Evolutionary conservation across 2,797 vertebrate species (phyloP).

Genomic region (Brotula barbata): DNA sequence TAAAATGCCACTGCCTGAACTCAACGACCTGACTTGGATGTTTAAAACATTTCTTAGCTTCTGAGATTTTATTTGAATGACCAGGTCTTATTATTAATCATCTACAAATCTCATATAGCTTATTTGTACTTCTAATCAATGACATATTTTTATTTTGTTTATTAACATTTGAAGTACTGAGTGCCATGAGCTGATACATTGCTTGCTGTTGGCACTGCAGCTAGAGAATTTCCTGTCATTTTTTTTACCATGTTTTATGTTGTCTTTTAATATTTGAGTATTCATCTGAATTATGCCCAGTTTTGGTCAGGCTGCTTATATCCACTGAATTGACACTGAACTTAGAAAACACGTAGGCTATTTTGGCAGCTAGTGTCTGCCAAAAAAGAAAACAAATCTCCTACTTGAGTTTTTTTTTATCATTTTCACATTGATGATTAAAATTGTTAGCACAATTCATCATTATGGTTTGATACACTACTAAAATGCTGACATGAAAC

Average conservation of each 20-base stretch:
- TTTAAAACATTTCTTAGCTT: constrained; percentile 2
- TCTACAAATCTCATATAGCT: too few species aligned
- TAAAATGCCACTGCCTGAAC: constrained; percentile 16
- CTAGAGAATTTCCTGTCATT: too few species aligned
- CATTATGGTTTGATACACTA: background rate
- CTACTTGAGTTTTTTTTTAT: background rate
- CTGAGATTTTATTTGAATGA: constrained; percentile 21
- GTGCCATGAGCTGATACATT: constrained; percentile 18
- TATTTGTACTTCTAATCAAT: constrained; percentile 4
- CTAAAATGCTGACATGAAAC: too few species aligned
- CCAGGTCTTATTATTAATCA: background rate
- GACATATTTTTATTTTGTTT: constrained; percentile 5
- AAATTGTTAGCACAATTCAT: background rate
- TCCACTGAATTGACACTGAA: background rate
- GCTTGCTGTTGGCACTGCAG: background rate
- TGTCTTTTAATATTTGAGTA: too few species aligned
- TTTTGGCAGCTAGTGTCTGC: background rate
- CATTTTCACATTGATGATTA: background rate
- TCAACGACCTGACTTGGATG: too few species aligned
- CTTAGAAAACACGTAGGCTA: background rate
- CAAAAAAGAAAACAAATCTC: background rate
- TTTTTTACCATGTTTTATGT: too few species aligned
- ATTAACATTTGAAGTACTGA: background rate
- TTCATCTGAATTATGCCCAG: background rate
- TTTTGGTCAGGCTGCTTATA: constrained; percentile 5